Evolutionary conservation across 2,888 invertebrate species (phyloP).

Genomic region (Endotricha flammealis): DNA sequence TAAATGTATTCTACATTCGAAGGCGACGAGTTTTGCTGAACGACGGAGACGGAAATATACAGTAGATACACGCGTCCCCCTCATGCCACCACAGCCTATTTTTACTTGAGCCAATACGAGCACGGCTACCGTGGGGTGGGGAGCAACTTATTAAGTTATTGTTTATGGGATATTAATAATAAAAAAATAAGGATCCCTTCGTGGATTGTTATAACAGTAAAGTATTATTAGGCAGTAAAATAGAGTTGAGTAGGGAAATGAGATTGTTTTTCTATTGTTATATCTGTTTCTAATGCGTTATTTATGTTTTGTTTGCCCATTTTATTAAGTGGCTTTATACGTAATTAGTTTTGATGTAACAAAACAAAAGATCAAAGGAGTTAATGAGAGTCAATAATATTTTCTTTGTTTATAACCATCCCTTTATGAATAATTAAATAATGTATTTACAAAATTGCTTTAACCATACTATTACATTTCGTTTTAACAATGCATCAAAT

Average conservation of each 20-base stretch:
- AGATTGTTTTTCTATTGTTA: constrained; percentile 55
- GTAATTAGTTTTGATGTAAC: constrained; percentile 12
- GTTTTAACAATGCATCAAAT: no score
- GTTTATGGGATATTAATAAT: constrained; percentile 74
- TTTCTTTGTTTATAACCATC: no score
- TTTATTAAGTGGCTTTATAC: constrained; percentile 25
- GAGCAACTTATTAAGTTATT: constrained; percentile 74
- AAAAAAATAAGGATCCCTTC: constrained; percentile 61
- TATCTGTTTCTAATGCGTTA: constrained; percentile 45
- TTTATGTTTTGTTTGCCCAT: constrained; percentile 48
- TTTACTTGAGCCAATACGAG: constrained; percentile 65
- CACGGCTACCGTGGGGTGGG: constrained; percentile 63
- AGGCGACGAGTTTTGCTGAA: constrained; percentile 65
- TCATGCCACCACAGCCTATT: constrained; percentile 71
- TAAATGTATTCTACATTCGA: constrained; percentile 73
- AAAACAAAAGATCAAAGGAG: no score
- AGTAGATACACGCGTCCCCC: constrained; percentile 45
- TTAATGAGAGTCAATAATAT: no score
- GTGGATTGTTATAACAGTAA: constrained; percentile 55
- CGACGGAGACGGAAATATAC: constrained; percentile 35
- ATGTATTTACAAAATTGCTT: no score
- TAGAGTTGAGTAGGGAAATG: constrained; percentile 51
- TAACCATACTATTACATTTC: no score
- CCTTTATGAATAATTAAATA: no score
- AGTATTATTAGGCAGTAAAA: constrained; percentile 57